These are phyloP conservation scores for Cercocebus atys DNA, from an alignment of 2,113 vertebrate genomes.

Conservation along the genomic window DNA sequence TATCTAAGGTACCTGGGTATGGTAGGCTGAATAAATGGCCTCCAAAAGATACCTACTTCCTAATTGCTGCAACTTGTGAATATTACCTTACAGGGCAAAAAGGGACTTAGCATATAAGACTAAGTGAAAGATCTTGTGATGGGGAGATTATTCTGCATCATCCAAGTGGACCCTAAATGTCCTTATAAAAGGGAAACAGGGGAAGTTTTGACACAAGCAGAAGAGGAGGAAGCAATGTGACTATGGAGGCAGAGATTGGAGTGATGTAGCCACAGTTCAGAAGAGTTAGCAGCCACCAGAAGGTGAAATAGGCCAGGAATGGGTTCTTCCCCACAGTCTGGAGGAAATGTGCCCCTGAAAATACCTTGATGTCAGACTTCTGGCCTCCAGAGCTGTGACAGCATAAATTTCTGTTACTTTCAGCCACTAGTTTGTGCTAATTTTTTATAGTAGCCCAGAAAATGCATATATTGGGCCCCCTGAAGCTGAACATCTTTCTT, in stretches of 20 bases:
- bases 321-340: neutral
- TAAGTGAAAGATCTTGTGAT: neutral
- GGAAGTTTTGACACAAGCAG: neutral
- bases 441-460: neutral
- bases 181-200: neutral
- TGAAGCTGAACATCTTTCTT: neutral
- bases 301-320: neutral
- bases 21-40: neutral
- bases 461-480: neutral
- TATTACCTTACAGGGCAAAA: neutral
- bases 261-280: neutral
- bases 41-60: neutral
- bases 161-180: neutral
- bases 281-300: neutral
- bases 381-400: neutral
- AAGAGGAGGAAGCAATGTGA: neutral
- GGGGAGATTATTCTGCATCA: neutral
- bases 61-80: neutral
- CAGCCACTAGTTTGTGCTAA: neutral
- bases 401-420: neutral
- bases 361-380: neutral
- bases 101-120: neutral
- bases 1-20: neutral
- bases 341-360: rapidly evolving
- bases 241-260: neutral